These are phyloP conservation scores for Sinocyclocheilus rhinocerous DNA, from an alignment of 2,113 vertebrate species.

Conservation along the genomic window DNA sequence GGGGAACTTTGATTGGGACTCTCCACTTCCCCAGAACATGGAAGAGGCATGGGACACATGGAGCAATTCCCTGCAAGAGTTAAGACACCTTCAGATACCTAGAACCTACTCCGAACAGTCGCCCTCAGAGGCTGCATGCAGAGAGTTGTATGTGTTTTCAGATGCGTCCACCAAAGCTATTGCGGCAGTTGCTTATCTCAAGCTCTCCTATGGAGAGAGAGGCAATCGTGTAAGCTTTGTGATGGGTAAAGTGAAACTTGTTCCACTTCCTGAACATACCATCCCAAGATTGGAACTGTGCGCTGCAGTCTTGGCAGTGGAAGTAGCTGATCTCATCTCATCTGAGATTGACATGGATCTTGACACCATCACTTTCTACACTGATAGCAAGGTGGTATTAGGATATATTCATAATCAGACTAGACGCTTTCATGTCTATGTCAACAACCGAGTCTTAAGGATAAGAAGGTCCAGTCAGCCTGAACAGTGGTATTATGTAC, in stretches of 20 bases:
- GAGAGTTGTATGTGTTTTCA: neutral
- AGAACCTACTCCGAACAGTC: neutral
- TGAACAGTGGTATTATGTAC: neutral
- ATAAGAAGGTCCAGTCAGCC: constrained; percentile 11
- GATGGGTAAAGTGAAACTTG: constrained; percentile 1
- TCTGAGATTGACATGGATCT: neutral
- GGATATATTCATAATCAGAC: constrained; percentile 6
- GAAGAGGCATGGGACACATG: neutral
- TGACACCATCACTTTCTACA: neutral
- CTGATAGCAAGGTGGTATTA: constrained; percentile 21
- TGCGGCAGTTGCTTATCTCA: too few species aligned
- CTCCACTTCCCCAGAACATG: neutral
- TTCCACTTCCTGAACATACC: constrained; percentile 13
- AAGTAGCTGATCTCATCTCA: neutral
- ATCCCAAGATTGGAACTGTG: neutral
- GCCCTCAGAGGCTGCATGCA: neutral
- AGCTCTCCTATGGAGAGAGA: neutral
- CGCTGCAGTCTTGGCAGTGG: neutral
- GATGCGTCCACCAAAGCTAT: neutral
- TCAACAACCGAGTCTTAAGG: neutral
- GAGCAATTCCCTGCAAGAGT: neutral
- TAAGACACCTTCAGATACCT: neutral
- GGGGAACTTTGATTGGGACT: neutral
- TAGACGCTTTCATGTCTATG: neutral
- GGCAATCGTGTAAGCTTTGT: neutral